Evolutionary conservation across 2,113 vertebrate species (phyloP), one percentile per base, ranked within the genome.

Genomic region (Microcebus lehilahytsara): DNA sequence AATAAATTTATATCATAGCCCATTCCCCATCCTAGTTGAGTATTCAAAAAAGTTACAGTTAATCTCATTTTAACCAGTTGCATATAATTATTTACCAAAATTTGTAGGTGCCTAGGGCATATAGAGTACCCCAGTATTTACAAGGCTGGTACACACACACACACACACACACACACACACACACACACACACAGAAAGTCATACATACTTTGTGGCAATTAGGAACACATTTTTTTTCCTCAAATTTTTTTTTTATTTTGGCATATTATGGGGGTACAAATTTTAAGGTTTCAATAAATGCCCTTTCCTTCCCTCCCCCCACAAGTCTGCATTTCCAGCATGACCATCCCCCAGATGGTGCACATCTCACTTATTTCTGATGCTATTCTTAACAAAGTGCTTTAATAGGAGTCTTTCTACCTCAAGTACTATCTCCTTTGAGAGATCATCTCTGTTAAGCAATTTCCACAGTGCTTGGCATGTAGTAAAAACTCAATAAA

Each of bases 1-100:
- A 96, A 93, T 97, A 97, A 96, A 96, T 96, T 96, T 85, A 90
- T 96, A 46, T 78, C 74, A 71, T 75, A 91, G 95, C 71, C 49
- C 49, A 42, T 64, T 14, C 51, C 32, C 46, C 32, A 84, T 13
- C 20, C 25, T 46, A 37, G 67, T 40, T 90, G 77, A 37, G 72
- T 92, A 87, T 77, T 94, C 34, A 75, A 30, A 67, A 92, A 89
- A n/a, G 11, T 85, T 97, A 93, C 3, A 23, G 22, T 90, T 93
- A 91, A 86, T 51, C 27, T 46, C 34, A 71, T 85, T 89, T 77
- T 66, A 87, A 81, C 58, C 22, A 84, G 23, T 71, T 84, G 25
- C 5, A 30, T 80, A 75, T 95, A 93, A 93, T 93, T 95, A 84
- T 93, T 96, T 97, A 94, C 53, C 40, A 67, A 95, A 93, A 30